Evolutionary conservation across 1,140 invertebrate genomes (phyloP), one percentile per base, ranked within the genome.

Genomic region (Pantala flavescens): DNA sequence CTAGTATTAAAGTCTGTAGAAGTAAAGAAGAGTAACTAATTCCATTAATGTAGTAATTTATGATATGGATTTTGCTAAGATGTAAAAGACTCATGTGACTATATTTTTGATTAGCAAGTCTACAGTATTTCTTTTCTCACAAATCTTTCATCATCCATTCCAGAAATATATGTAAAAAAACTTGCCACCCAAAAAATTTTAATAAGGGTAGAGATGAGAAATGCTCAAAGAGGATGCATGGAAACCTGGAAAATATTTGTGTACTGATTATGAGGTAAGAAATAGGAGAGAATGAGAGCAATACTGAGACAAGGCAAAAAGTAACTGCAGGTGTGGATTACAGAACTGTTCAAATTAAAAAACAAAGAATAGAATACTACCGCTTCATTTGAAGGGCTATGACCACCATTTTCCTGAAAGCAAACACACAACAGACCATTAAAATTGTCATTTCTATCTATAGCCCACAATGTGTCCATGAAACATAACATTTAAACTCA

Each of bases 331-430:
- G 71, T 21, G 72, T 73, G 43, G 72, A 76, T 76, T 76, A 80
- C 79, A 79, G 80, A 79, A 81, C 81, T 80, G 79, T 81, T 81
- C 80, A 78, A 78, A 81, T 77, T 76, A 79, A 81, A 79, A 80
- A 78, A 77, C 77, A 78, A 79, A 77, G 81, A 81, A 79, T 75
- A 80, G 80, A 80, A 84, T 84, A 84, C 83, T 84, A 84, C 83
- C 83, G 82, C 83, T 81, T 83, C 81, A 83, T 84, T 84, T 77
- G 87, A 85, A 83, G 88, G 86, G 84, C 87, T 88, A 87, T 87
- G 88, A 84, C 86, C 85, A 86, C 83, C 85, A 84, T 84, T 87
- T 82, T 85, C 86, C 87, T 88, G 87, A 85, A 88, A 87, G 84
- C 78, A 79, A 81, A 80, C 71, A 80, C 77, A 79, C 73, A 74